Base-by-base conservation (phyloP, 1,140 invertebrate genomes). In the Popillia japonica region DNA sequence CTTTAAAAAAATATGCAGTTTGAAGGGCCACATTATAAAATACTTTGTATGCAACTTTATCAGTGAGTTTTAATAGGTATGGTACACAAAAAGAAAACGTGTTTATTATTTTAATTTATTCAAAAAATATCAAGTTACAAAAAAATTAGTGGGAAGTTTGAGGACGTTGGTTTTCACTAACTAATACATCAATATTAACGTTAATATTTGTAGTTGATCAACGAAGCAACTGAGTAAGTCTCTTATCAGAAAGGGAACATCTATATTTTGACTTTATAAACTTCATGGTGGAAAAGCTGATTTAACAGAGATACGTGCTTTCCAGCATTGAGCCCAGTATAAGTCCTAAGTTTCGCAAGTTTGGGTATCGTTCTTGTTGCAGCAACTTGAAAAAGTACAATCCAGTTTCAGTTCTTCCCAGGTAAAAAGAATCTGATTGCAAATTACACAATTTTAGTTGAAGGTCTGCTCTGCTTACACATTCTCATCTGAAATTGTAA, bases 251-350 rank as follows among this genome's bases (percentile, higher is more conserved):
- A 6, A 48, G 42, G 14, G 44, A 76, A 44, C n/a, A 76, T 76
- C 75, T 76, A 55, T 76, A 76, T 48, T 76, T 76, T 22, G 75
- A 76, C 42, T 22, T 76, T 76, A 76, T 73, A 78, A 78, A 78
- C 42, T 78, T 78, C 64, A 73, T 78, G 61, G 4, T 78, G 64
- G 77, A 78, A 78, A 41, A 78, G 64, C 27, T 78, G 61, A 64
- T 78, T 78, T 78, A 64, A 22, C 72, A 78, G 40, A 78, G 59
- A 78, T 78, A 72, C 64, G 3, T 78, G 64, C 17, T 78, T 72
- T 40, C 61, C 77, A 72, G 23, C 61, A 73, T 78, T 73, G 77
- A 72, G 42, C 77, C 61, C 61, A 72, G 27, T 78, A 17, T 78
- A 22, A 76, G 42, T 9, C 42, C 75, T 48, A 76, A 55, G 27